A percentile compares a stretch with the other conserved stretches of the same genome.
These are phyloP conservation scores for Odocoileus hemionus DNA, from an alignment of 2,113 vertebrate species.

Conservation along the genomic window DNA sequence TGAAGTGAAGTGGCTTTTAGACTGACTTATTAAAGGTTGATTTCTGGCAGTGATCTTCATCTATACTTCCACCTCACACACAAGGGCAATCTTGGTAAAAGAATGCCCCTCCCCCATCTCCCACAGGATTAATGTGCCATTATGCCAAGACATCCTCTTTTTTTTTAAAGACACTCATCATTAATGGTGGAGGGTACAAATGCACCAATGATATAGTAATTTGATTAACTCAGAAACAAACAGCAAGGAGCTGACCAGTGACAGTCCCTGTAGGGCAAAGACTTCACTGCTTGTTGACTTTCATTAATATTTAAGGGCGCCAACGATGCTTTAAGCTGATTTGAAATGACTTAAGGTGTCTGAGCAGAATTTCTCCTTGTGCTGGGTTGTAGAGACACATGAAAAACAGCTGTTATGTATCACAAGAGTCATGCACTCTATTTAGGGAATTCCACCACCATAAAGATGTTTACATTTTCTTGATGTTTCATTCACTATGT, in stretches of 20 bases:
- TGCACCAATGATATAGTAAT: constrained; percentile 35
- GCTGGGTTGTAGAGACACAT: background rate
- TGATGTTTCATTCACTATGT: constrained; percentile 48
- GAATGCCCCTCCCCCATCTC: background rate
- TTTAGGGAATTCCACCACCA: constrained; percentile 49
- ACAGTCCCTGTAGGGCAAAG: constrained; percentile 67
- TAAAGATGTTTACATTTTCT: constrained; percentile 57
- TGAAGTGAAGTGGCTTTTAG: constrained; percentile 1
- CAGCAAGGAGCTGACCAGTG: constrained; percentile 47
- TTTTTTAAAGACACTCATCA: constrained; percentile 42
- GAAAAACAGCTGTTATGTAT: constrained; percentile 64
- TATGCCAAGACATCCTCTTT: constrained; percentile 31
- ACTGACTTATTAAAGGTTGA: constrained; percentile 21
- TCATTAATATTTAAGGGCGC: constrained; percentile 74
- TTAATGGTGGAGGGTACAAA: constrained; percentile 40
- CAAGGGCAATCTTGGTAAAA: background rate
- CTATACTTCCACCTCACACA: background rate
- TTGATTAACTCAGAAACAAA: constrained; percentile 70
- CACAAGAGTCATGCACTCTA: background rate
- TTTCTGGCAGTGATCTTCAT: background rate
- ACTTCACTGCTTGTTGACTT: constrained; percentile 67
- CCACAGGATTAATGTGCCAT: constrained; percentile 14
- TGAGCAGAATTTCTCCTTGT: constrained; percentile 42
- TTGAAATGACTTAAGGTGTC: constrained; percentile 68
- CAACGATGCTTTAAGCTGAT: constrained; percentile 68